Conservation (phyloP, 1,140 invertebrate species). For the Drosophila tani region DNA sequence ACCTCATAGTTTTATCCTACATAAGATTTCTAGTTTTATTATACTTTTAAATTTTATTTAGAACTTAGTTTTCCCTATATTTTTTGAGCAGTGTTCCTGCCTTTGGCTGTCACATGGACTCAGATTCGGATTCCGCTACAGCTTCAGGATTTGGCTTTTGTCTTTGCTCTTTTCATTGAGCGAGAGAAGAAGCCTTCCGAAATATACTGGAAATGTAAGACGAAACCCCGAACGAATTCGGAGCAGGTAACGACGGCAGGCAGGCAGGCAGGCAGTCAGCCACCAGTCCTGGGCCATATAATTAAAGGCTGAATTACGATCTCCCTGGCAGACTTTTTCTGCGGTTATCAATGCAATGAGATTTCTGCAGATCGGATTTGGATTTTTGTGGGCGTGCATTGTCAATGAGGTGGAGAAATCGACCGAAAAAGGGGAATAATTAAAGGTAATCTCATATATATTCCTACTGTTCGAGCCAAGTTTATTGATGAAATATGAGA, state of each 20-base stretch:
- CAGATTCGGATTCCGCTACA: slow-evolving; percentile 12
- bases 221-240: slow-evolving; percentile 28
- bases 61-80: background rate
- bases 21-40: background rate
- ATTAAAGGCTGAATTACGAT: slow-evolving; percentile 48
- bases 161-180: slow-evolving; percentile 39
- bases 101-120: slow-evolving; percentile 22
- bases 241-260: slow-evolving; percentile 31
- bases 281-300: slow-evolving; percentile 32
- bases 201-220: slow-evolving; percentile 42
- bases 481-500: slow-evolving; percentile 37
- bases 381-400: slow-evolving; percentile 37
- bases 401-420: slow-evolving; percentile 49
- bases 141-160: slow-evolving; percentile 39
- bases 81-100: slow-evolving; percentile 8
- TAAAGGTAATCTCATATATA: slow-evolving; percentile 49
- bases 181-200: slow-evolving; percentile 11
- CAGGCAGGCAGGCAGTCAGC: background rate
- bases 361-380: slow-evolving; percentile 13
- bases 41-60: background rate
- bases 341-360: slow-evolving; percentile 38
- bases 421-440: slow-evolving; percentile 26
- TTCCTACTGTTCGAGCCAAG: background rate
- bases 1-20: background rate
- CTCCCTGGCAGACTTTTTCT: slow-evolving; percentile 17